phyloP scores from a whole-genome alignment of 1,140 invertebrate genomes.

The Aphelenchoides fujianensis region DNA sequence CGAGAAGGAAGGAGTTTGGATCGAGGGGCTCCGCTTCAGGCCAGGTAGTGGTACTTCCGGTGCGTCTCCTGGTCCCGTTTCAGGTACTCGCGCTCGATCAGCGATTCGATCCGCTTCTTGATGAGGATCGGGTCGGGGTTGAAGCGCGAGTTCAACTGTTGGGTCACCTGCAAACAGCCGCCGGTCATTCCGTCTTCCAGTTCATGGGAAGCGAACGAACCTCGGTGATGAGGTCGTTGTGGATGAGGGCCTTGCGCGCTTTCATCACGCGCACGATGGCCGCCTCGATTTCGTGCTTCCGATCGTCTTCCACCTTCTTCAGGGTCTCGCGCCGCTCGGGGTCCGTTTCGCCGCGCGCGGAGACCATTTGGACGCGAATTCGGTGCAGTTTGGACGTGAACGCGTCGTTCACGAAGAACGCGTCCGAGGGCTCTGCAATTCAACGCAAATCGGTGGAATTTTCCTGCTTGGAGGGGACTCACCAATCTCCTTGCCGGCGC shows the following conservation, averaged over 20 bases:
- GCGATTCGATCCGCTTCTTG: conserved; percentile 96
- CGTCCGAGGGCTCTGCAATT: conserved; percentile 77
- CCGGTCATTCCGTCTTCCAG: no score
- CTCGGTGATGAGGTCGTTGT: conserved; percentile 88
- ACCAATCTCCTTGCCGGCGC: conserved; percentile 89
- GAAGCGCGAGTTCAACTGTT: conserved; percentile 91
- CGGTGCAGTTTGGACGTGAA: conserved; percentile 95
- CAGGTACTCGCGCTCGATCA: conserved; percentile 97
- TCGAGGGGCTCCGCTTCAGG: no score
- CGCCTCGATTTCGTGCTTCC: conserved; percentile 99
- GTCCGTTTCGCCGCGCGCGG: conserved; percentile 95
- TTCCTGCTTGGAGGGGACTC: conserved; percentile 34
- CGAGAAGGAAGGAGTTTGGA: no score
- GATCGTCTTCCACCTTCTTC: conserved; percentile 80
- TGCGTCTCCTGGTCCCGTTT: conserved; percentile 68
- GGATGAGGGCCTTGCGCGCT: conserved; percentile 82
- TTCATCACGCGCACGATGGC: conserved; percentile 99
- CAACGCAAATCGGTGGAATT: no score
- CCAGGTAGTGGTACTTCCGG: conserved; percentile 53
- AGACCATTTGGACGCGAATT: conserved; percentile 74
- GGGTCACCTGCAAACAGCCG: conserved; percentile 72
- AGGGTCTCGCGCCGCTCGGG: conserved; percentile 94
- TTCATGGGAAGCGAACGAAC: conserved; percentile 60
- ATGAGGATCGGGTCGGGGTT: conserved; percentile 94
- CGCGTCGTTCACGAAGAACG: conserved; percentile 92